Conservation (phyloP, 1,140 invertebrate genomes). For the Magallana gigas region DNA sequence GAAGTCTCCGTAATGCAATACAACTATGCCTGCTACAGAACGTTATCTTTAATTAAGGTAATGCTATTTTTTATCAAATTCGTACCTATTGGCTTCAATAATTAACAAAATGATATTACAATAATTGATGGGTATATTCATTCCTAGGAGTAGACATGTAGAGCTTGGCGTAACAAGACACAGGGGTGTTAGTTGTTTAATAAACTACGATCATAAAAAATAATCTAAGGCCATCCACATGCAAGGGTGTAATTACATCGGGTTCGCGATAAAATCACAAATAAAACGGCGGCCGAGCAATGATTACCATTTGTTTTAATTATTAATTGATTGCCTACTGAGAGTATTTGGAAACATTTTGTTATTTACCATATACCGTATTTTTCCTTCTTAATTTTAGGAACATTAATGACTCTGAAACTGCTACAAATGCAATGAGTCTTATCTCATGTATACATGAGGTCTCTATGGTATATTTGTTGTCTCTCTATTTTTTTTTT, state of each 20-base stretch:
- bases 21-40: not conserved
- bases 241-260: conserved; percentile 1
- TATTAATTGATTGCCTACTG: too few species aligned
- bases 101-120: conserved; percentile 14
- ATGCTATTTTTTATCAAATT: conserved; percentile 3
- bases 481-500: too few species aligned
- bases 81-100: conserved; percentile 23
- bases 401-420: too few species aligned
- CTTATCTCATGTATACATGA: too few species aligned
- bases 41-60: conserved; percentile 28
- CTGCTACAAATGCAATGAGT: too few species aligned
- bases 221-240: not conserved
- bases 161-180: not conserved
- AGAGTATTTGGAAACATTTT: too few species aligned
- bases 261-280: not conserved
- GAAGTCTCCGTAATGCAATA: not conserved
- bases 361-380: too few species aligned
- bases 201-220: conserved; percentile 24
- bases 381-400: too few species aligned
- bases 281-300: not conserved
- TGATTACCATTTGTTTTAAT: too few species aligned
- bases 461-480: too few species aligned
- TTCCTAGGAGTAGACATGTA: not conserved
- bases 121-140: conserved; percentile 1
- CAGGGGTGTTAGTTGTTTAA: conserved; percentile 11